Base-by-base conservation (phyloP, 2,113 vertebrate species). In the Dipodomys merriami region DNA sequence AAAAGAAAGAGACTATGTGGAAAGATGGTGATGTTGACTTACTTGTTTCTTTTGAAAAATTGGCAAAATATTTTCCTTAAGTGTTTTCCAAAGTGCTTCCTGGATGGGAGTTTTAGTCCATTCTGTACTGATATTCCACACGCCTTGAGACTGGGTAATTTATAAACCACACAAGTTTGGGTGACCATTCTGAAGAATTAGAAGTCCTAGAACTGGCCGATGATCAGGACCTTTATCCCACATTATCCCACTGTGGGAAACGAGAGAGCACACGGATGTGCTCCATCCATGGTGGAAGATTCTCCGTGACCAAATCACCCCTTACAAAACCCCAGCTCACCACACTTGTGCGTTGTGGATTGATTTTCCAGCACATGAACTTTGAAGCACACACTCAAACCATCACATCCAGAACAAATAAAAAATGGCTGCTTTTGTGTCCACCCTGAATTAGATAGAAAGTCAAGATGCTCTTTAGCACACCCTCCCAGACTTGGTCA, bases 11-110 rank as follows among this genome's bases (percentile, higher is more conserved):
- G 80, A 62, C 53, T 91, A 79, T 67, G 46, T 82, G 81, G 67
- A 92, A 90, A 91, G 60, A 86, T 20, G 18, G 1, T 79, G n/a
- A 67, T 62, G 1, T 20, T 69, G 65, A 88, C 80, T 91, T 77
- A 46, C 62, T 92, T 91, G 62, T 88, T 93, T 6, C 39, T 39
- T 69, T 76, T 44, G 67, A 88, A 92, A 89, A 19, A 25, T 22
- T 25, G 60, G n/a, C 73, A 86, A 57, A 85, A 30, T 77, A 46
- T 62, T 86, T 80, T 44, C 88, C 79, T 83, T 79, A n/a, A 49
- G 6, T 65, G 25, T 77, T 82, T 68, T 60, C 86, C 73, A 23
- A 65, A 65, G 49, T 65, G 53, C 82, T 88, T 92, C 7, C 46
- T 53, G 90, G 23, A 74, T 73, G n/a, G 1, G 1, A 44, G 30